Base-by-base conservation (phyloP, 2,888 invertebrate genomes). In the Operophtera brumata region DNA sequence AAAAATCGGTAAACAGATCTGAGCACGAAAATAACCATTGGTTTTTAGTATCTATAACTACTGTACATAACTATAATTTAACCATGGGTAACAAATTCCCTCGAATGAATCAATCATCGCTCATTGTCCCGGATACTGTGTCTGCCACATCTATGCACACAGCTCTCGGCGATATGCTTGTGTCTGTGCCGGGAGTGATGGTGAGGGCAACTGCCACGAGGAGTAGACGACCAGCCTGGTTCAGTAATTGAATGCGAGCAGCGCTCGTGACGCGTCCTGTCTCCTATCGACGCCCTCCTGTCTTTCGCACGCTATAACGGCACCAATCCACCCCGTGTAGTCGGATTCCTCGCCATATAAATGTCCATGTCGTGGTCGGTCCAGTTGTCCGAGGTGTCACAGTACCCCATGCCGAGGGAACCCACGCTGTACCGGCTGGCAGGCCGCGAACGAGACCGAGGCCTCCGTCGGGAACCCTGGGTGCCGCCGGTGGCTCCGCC, bases 321-420 rank as follows among this genome's bases (percentile, higher is more conserved):
- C 78, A 96, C 96, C 75, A 96, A 90, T 63, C 96, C 96, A 77
- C 95, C 94, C 73, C 96, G 92, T 53, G 96, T 94, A 44, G 96
- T 96, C 59, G 96, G 96, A 89, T 97, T 97, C 75, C 97, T 93
- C 56, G 97, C 95, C 94, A 97, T 96, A 86, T 97, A 97, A 74
- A 97, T 97, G 72, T 97, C 97, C 95, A 97, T 96, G 79, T 97
- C 97, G 82, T 97, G 97, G 85, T 97, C 97, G 69, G 97, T 97
- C 97, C 97, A 97, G 82, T 95, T 95, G 80, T 96, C 96, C 46
- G 95, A 95, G 78, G 96, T 96, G 79, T 96, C 96, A 81, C 96
- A 96, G 82, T 96, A 96, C 80, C 96, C 96, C 73, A 96, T 91
- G 41, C 96, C 96, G 69, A 96, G 93, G 42, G 96, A 96, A 64